phyloP scores from a whole-genome alignment of 1,140 invertebrate genomes.

The Arion vulgaris region DNA sequence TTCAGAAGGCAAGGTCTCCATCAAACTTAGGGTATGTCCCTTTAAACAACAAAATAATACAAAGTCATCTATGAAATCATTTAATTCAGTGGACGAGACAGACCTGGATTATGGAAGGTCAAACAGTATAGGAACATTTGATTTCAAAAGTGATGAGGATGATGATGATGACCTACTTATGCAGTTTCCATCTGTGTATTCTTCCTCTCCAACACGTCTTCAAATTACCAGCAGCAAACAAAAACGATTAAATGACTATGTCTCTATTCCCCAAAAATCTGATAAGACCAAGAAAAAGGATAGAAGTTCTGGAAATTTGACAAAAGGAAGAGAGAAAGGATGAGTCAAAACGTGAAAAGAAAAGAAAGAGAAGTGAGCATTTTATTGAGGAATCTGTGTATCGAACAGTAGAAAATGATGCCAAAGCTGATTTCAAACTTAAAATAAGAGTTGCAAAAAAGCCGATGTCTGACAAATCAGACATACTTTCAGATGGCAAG shows the following conservation, averaged over 20 bases:
- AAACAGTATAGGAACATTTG: conserved; percentile 54
- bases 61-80: conserved; percentile 23
- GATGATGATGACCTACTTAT: conserved; percentile 48
- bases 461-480: conserved; percentile 25
- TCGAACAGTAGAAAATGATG: conserved; percentile 52
- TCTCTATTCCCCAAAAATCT: conserved; percentile 47
- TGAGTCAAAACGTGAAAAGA: conserved; percentile 61
- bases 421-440: conserved; percentile 54
- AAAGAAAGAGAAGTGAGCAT: conserved; percentile 59
- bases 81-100: conserved; percentile 18
- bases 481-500: conserved; percentile 20
- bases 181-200: conserved; percentile 41
- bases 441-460: conserved; percentile 57
- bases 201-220: conserved; percentile 58
- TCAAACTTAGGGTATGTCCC: conserved; percentile 33
- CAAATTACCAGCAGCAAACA: conserved; percentile 58
- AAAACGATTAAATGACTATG: conserved; percentile 43
- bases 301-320: conserved; percentile 56
- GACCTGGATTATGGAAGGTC: conserved; percentile 30
- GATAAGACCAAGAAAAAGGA: conserved; percentile 62
- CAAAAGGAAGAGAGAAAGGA: conserved; percentile 65
- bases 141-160: conserved; percentile 65
- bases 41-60: conserved; percentile 36
- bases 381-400: conserved; percentile 54
- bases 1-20: conserved; percentile 27